phyloP scores from a whole-genome alignment of 2,113 vertebrate genomes.

The Galemys pyrenaicus region DNA sequence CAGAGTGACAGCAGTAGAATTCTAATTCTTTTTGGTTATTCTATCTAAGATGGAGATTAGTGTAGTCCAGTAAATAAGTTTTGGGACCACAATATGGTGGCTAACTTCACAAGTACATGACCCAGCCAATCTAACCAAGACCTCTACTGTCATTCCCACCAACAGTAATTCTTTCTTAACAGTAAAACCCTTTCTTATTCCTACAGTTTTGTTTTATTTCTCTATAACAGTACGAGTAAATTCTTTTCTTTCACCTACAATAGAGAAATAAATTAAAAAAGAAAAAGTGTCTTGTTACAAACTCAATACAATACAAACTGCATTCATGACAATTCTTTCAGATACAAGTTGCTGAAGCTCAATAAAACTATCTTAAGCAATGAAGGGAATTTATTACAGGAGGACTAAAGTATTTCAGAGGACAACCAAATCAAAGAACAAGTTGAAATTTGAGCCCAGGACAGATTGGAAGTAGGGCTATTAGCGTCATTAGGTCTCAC shows the following conservation, averaged over 20 bases:
- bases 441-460: neutral
- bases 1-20: conserved; percentile 14
- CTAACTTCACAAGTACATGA: neutral
- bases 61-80: neutral
- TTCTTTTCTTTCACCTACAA: conserved; percentile 9
- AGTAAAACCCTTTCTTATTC: neutral
- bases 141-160: neutral
- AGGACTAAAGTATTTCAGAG: neutral
- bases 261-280: neutral
- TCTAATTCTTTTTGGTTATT: conserved; percentile 25
- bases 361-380: neutral
- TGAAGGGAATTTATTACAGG: neutral
- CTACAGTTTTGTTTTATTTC: neutral
- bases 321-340: neutral
- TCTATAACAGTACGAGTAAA: neutral
- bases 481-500: neutral
- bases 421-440: neutral
- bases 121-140: neutral
- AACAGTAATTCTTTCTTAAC: neutral
- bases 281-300: neutral
- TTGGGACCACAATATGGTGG: neutral
- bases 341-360: neutral
- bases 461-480: neutral
- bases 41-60: neutral
- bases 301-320: neutral